Evolutionary conservation across 2,113 vertebrate genomes (phyloP), one percentile per base, ranked within the genome.

Genomic region (Amphiprion percula): DNA sequence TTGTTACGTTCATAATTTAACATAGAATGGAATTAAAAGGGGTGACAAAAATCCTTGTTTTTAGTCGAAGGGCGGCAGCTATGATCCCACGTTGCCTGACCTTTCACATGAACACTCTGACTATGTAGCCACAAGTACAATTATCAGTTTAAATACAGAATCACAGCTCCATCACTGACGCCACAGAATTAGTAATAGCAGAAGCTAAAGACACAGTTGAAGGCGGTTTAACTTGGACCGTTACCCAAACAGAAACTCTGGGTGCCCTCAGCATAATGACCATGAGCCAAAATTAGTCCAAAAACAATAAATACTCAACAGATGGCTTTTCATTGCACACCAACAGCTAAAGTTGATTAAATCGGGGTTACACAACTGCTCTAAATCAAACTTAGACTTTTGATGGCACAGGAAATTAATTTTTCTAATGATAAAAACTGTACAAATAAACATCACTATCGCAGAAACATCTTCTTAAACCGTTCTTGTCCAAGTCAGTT

Each of bases 81-180:
- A 58, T 26, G 39, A 75, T 59, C 28, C 74, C 41, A 73, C 60
- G 41, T 21, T 30, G 19, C 73, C 79, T 87, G 72, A 91, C 79
- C 75, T 84, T 78, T 83, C 53, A 87, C 66, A 79, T 59, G 81
- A 81, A 82, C 85, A 82, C 33, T 68, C 69, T 67, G 67, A 77
- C 84, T 81, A 80, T 83, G 77, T 84, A 90, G 84, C 68, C 83
- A 86, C 73, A 86, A 71, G 49, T 56, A 85, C 68, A 67, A 24
- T 49, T 58, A 83, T 54, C 76, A 75, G 68, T 56, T 44, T 39
- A 75, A 37, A 76, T 79, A 83, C 54, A 66, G 44, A 78, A 23
- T n/a, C 47, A 72, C 54, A 86, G 72, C 55, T 80, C 67, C 58
- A 72, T 72, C 74, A 70, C 77, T 10, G 61, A 53, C 17, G 23